A percentile compares a stretch with the other conserved stretches of the same genome.
phyloP scores from a whole-genome alignment of 30 jellyfish, hydroid and myxozoan species.

The Turritopsis dohrnii region DNA sequence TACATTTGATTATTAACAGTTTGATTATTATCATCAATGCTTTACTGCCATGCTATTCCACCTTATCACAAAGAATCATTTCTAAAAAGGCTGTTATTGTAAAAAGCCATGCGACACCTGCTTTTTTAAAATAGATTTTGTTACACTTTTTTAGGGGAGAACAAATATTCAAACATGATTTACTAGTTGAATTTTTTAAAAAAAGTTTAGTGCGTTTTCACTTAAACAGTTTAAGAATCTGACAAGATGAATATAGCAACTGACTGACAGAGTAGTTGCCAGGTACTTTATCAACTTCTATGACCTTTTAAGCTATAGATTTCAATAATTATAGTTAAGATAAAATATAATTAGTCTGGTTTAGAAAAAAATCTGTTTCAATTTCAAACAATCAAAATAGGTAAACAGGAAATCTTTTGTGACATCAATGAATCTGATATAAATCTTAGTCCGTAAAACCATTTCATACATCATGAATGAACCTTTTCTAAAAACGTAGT shows the following conservation, averaged over 20 bases:
- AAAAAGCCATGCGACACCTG: no score
- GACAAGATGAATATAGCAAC: background rate
- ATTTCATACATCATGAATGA: background rate
- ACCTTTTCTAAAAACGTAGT: background rate
- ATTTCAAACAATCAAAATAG: background rate
- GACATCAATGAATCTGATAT: background rate
- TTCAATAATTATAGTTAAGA: background rate
- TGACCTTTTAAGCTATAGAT: background rate
- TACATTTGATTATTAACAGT: no score
- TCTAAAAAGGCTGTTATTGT: no score
- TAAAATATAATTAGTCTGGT: background rate
- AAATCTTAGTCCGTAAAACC: background rate
- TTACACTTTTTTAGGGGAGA: no score
- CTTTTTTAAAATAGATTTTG: no score
- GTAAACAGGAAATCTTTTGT: background rate
- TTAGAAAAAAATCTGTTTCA: background rate
- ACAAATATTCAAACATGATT: no score
- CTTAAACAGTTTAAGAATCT: no score
- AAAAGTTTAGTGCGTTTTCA: no score
- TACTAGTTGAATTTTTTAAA: no score
- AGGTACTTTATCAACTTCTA: background rate
- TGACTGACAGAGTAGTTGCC: background rate
- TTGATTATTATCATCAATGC: no score
- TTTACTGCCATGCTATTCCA: no score
- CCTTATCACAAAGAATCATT: no score